Evolutionary conservation across 2,797 vertebrate species (phyloP).

Genomic region (Chromis chromis): DNA sequence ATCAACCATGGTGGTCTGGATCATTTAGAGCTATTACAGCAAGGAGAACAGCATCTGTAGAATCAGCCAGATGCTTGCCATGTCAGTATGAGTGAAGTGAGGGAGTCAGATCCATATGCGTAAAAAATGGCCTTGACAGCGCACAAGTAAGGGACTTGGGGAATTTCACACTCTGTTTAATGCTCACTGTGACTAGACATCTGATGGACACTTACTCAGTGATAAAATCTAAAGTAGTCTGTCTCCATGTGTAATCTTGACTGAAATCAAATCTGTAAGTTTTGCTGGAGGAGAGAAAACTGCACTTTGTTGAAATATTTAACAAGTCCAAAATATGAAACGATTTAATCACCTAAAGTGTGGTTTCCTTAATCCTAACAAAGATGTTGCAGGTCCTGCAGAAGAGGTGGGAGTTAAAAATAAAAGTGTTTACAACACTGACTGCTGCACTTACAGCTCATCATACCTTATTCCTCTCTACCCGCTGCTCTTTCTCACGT

Average conservation of each 20-base stretch:
- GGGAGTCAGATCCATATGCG: slow-evolving; percentile 40
- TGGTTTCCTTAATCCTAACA: slow-evolving; percentile 5
- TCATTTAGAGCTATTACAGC: slow-evolving; percentile 69
- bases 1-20: slow-evolving; percentile 68
- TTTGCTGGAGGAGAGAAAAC: slow-evolving; percentile 2
- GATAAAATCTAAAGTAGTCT: slow-evolving; percentile 46
- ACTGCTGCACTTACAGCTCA: slow-evolving; percentile 52
- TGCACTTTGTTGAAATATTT: slow-evolving; percentile 31
- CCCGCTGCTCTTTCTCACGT: slow-evolving; percentile 46
- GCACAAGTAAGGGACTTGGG: slow-evolving; percentile 35
- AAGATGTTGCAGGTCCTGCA: slow-evolving; percentile 27
- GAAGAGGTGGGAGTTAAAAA: slow-evolving; percentile 58
- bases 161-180: slow-evolving; percentile 71
- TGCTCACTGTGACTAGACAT: slow-evolving; percentile 58
- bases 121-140: slow-evolving; percentile 57
- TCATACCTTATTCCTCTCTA: slow-evolving; percentile 24
- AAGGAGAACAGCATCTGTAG: slow-evolving; percentile 53
- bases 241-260: slow-evolving; percentile 49
- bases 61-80: slow-evolving; percentile 36
- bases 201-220: slow-evolving; percentile 58
- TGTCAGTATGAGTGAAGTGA: slow-evolving; percentile 57
- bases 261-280: slow-evolving; percentile 49
- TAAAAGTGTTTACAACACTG: slow-evolving; percentile 26
- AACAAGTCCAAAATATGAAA: slow-evolving; percentile 23
- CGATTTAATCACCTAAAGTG: slow-evolving; percentile 28